phyloP scores from a whole-genome alignment of 2,113 vertebrate genomes.

The Tautogolabrus adspersus region DNA sequence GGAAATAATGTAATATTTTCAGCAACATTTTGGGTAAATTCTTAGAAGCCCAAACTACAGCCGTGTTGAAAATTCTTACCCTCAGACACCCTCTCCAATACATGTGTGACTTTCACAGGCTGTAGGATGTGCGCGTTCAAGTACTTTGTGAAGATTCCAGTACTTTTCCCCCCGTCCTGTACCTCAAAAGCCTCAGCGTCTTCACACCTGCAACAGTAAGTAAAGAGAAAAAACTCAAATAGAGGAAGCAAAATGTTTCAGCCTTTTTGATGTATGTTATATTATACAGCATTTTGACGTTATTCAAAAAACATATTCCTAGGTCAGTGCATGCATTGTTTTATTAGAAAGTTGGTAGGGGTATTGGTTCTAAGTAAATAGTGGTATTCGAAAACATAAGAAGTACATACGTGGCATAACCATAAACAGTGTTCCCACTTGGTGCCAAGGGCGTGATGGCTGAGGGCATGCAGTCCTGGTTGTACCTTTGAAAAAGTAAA shows the following conservation, averaged over 20 bases:
- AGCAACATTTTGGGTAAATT: neutral
- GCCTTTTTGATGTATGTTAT: neutral
- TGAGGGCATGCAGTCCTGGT: constrained; percentile 82
- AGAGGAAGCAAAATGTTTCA: neutral
- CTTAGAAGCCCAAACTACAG: neutral
- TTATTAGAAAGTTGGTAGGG: neutral
- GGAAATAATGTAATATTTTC: neutral
- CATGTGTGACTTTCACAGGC: constrained; percentile 87
- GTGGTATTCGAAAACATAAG: neutral
- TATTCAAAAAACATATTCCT: neutral
- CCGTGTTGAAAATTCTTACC: constrained; percentile 74
- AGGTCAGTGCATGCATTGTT: neutral
- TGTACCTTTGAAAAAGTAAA: constrained; percentile 82
- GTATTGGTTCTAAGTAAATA: too few relatives aligned
- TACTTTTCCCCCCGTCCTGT: constrained; percentile 88
- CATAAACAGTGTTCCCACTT: constrained; percentile 89
- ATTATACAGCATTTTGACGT: neutral
- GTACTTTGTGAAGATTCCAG: constrained; percentile 92
- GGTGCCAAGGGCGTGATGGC: constrained; percentile 84
- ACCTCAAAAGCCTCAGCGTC: constrained; percentile 91
- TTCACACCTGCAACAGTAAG: constrained; percentile 83
- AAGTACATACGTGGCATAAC: constrained; percentile 89
- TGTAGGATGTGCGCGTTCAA: constrained; percentile 88
- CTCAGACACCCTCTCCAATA: constrained; percentile 89
- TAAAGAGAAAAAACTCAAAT: neutral